Conservation (phyloP, 2,797 vertebrate genomes). For the Tragelaphus oryx region DNA sequence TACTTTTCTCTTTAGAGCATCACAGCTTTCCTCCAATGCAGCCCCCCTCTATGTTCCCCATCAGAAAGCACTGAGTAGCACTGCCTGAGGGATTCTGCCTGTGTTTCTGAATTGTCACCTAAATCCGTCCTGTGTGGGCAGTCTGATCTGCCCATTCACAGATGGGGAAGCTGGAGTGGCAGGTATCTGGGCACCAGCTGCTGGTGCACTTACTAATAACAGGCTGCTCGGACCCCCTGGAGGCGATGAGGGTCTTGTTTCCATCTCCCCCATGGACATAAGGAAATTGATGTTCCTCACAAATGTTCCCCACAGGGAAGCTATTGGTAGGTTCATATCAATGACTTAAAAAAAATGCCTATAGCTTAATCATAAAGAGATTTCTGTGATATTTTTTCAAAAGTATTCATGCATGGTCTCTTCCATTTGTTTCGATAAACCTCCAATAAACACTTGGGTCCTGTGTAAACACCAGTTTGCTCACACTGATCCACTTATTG, state of each 20-base stretch:
- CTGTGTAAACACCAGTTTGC: not conserved
- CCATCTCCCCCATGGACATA: rapidly evolving
- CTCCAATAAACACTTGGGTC: not conserved
- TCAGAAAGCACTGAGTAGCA: not conserved
- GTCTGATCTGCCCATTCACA: not conserved
- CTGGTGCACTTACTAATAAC: not conserved
- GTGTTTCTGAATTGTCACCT: not conserved
- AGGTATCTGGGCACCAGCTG: not conserved
- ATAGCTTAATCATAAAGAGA: not conserved
- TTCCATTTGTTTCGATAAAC: not conserved
- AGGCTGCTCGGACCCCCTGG: not conserved
- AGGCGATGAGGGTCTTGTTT: not conserved
- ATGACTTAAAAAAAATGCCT: not conserved
- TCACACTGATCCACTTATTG: not conserved
- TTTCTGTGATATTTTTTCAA: not conserved
- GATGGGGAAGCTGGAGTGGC: not conserved
- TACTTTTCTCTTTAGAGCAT: not conserved
- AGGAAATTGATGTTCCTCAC: not conserved
- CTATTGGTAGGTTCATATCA: not conserved
- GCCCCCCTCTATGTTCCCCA: too few relatives aligned
- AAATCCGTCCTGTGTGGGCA: not conserved
- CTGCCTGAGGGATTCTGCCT: not conserved
- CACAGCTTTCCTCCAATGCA: not conserved
- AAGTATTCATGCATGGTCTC: not conserved
- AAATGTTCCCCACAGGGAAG: not conserved